A percentile compares a stretch with the other conserved stretches of the same genome.
Conservation (phyloP, 1,140 invertebrate genomes). For the Calliopsis andreniformis region DNA sequence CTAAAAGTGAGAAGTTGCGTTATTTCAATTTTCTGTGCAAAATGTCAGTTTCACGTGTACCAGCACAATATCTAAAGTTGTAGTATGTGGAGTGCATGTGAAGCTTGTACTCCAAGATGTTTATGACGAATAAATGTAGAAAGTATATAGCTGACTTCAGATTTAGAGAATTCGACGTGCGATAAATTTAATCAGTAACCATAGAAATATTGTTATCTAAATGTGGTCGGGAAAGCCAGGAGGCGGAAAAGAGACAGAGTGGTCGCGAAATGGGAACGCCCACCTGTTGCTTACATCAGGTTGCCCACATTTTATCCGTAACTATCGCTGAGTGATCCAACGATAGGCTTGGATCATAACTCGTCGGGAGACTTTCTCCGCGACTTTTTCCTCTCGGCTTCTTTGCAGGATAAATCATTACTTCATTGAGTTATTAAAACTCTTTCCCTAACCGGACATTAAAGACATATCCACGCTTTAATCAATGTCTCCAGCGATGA, state of each 20-base stretch:
- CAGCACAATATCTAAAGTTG: no score
- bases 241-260: conserved; percentile 21
- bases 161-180: no score
- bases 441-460: no score
- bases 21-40: no score
- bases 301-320: conserved; percentile 55
- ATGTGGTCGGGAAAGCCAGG: not conserved
- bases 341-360: conserved; percentile 31
- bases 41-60: no score
- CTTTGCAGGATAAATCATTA: not conserved
- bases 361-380: conserved; percentile 8
- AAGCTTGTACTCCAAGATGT: no score
- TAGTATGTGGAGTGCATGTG: no score
- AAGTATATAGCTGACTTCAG: no score
- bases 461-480: no score
- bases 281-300: conserved; percentile 67
- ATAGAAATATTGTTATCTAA: not conserved
- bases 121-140: no score
- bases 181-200: not conserved
- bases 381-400: not conserved
- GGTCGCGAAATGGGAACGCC: conserved; percentile 59
- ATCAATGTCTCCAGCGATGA: no score
- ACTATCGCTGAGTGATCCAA: conserved; percentile 50
- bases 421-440: not conserved
- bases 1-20: no score